These are phyloP conservation scores for Barnardius zonarius DNA, from an alignment of 2,113 vertebrate genomes.

Conservation along the genomic window DNA sequence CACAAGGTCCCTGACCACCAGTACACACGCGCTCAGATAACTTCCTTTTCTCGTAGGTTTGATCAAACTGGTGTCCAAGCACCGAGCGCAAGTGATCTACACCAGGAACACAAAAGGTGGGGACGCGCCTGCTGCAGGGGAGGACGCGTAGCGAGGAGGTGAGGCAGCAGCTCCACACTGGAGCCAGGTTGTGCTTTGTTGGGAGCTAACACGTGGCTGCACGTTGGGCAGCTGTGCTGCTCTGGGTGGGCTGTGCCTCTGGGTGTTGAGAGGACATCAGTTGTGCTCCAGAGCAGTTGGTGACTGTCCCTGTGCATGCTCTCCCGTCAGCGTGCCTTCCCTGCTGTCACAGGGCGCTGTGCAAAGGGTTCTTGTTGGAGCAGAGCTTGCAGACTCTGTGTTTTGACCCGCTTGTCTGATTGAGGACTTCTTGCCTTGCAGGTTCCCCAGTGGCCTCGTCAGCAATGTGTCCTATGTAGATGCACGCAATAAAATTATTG, in stretches of 20 bases:
- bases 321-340: background rate
- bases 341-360: rapidly evolving
- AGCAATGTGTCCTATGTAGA: background rate
- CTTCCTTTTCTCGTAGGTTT: conserved; percentile 74
- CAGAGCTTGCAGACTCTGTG: background rate
- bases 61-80: conserved; percentile 97
- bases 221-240: background rate
- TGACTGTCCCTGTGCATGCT: rapidly evolving
- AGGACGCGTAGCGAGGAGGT: conserved; percentile 81
- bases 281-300: rapidly evolving
- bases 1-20: rapidly evolving
- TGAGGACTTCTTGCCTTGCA: conserved; percentile 30
- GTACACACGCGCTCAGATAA: rapidly evolving
- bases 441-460: background rate
- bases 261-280: rapidly evolving
- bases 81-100: conserved; percentile 96
- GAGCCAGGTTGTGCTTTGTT: background rate
- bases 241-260: background rate
- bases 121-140: conserved; percentile 83
- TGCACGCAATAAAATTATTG: conserved; percentile 68
- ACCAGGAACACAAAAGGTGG: conserved; percentile 97
- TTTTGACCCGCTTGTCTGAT: background rate
- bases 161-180: background rate
- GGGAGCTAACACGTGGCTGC: background rate
- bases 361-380: background rate